These are phyloP conservation scores for Serinus canaria DNA, from an alignment of 2,113 vertebrate genomes.

Conservation along the genomic window DNA sequence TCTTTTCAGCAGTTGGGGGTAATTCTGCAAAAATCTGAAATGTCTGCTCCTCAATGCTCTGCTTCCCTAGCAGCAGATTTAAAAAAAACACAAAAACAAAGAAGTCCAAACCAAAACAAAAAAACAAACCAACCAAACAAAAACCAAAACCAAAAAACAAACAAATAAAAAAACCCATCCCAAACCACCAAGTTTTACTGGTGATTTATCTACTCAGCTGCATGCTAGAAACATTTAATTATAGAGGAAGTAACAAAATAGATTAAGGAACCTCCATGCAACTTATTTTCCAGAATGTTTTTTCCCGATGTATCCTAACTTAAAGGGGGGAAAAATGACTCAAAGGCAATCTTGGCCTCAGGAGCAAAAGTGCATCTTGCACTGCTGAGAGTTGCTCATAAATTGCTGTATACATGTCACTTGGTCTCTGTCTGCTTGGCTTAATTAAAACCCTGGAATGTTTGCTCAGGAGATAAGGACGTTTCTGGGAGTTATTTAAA, in stretches of 20 bases:
- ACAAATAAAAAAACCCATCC: too few species aligned
- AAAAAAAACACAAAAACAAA: too few species aligned
- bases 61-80: background rate
- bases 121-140: background rate
- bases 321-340: background rate
- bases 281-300: background rate
- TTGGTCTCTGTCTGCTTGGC: constrained; percentile 32
- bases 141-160: background rate
- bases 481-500: constrained; percentile 40
- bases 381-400: background rate
- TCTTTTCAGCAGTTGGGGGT: background rate
- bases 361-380: background rate
- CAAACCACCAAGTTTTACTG: background rate
- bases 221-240: background rate
- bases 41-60: background rate
- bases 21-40: background rate
- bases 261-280: background rate
- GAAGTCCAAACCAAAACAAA: too few species aligned
- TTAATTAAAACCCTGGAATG: constrained; percentile 57
- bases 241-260: background rate
- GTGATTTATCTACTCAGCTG: background rate
- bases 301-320: background rate
- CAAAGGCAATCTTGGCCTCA: background rate
- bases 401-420: background rate
- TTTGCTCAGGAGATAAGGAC: constrained; percentile 49